These are phyloP conservation scores for Drusus annulatus DNA, from an alignment of 1,140 invertebrate genomes.

Conservation along the genomic window DNA sequence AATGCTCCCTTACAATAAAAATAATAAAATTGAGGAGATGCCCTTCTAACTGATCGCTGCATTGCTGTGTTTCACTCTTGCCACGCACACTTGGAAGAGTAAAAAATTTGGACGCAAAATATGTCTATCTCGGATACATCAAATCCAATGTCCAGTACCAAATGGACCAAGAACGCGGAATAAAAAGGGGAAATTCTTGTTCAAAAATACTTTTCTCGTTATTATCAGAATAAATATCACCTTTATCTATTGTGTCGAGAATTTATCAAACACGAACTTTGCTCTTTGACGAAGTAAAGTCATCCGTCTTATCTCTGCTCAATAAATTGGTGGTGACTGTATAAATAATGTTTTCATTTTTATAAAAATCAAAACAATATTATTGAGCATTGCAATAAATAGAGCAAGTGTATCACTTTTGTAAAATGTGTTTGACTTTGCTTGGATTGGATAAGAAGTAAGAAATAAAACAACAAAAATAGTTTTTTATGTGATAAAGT, in stretches of 20 bases:
- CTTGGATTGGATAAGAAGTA: too few relatives aligned
- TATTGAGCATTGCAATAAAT: constrained; percentile 15
- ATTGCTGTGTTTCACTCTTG: background rate
- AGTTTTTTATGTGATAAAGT: too few relatives aligned
- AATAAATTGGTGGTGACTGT: background rate
- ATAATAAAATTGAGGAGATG: too few relatives aligned
- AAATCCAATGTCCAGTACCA: background rate
- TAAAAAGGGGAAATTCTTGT: background rate
- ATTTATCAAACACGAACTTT: background rate
- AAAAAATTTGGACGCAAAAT: constrained; percentile 1
- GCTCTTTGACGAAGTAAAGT: background rate
- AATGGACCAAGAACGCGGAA: background rate
- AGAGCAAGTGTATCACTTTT: background rate
- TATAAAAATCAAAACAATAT: constrained; percentile 3
- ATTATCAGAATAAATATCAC: too few relatives aligned
- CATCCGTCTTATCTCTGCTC: background rate
- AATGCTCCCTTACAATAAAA: too few relatives aligned
- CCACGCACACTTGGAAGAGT: background rate
- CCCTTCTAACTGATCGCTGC: background rate
- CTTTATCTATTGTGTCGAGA: background rate
- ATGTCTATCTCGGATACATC: background rate
- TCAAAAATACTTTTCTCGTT: background rate
- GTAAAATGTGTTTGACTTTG: too few relatives aligned
- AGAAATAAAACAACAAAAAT: too few relatives aligned
- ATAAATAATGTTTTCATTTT: background rate